phyloP scores from a whole-genome alignment of 1,140 invertebrate genomes.

The Neodiprion virginianus region DNA sequence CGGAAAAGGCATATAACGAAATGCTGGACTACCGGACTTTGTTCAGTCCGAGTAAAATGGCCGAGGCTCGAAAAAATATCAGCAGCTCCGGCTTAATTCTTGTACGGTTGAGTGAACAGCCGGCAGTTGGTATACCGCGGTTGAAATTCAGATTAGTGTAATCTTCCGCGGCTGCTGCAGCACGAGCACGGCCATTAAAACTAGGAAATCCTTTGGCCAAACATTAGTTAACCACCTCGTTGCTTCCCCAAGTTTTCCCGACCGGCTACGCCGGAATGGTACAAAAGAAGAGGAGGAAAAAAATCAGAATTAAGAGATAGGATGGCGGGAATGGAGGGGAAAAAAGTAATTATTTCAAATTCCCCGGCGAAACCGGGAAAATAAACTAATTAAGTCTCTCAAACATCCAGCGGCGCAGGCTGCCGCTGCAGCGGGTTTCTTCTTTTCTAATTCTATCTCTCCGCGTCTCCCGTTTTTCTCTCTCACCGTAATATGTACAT shows the following conservation, averaged over 20 bases:
- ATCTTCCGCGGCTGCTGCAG: not conserved
- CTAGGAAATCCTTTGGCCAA: constrained; percentile 2
- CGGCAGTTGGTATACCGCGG: too few species aligned
- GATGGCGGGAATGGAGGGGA: not conserved
- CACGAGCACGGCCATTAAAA: not conserved
- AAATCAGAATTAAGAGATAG: too few species aligned
- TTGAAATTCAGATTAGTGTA: not conserved
- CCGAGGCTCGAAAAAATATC: too few species aligned
- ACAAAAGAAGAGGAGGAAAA: too few species aligned
- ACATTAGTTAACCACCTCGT: not conserved
- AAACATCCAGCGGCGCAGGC: not conserved
- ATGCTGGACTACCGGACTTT: too few species aligned
- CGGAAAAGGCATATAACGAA: too few species aligned
- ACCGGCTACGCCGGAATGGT: too few species aligned
- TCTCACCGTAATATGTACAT: not conserved
- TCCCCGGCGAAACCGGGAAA: not conserved
- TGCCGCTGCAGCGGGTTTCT: not conserved
- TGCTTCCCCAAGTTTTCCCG: not conserved
- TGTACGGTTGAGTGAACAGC: too few species aligned
- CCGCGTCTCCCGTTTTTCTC: not conserved
- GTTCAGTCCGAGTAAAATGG: too few species aligned
- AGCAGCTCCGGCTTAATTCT: too few species aligned
- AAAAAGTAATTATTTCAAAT: not conserved
- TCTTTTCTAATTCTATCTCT: not conserved
- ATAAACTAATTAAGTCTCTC: not conserved